phyloP scores from a whole-genome alignment of 2,888 invertebrate genomes.

The Phasia obesa region DNA sequence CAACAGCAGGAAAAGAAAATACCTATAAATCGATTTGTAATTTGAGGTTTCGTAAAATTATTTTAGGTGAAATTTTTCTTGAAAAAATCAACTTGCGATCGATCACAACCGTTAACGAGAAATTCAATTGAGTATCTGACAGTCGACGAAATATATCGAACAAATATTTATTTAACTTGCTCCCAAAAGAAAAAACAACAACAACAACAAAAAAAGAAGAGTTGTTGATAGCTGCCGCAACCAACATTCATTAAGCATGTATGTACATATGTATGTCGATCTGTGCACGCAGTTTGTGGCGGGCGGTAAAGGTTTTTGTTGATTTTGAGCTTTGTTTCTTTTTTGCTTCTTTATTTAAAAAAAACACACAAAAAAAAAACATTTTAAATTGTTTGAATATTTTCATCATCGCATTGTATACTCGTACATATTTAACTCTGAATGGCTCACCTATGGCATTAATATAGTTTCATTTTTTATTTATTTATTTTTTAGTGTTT shows the following conservation, averaged over 20 bases:
- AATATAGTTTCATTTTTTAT: background rate
- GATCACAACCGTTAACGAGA: conserved; percentile 59
- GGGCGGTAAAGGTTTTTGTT: background rate
- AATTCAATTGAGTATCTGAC: conserved; percentile 66
- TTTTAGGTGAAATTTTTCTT: background rate
- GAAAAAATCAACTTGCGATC: conserved; percentile 46
- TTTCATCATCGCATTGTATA: background rate
- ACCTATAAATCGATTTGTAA: conserved; percentile 9
- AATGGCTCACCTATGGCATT: background rate
- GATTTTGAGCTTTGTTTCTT: background rate
- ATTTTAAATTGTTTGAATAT: background rate
- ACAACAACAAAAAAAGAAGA: conserved; percentile 17
- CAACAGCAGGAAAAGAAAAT: conserved; percentile 18
- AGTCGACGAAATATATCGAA: conserved; percentile 31
- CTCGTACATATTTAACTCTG: too few relatives aligned
- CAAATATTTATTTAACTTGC: conserved; percentile 49
- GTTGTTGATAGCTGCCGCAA: background rate
- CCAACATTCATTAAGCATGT: background rate
- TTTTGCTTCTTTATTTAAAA: background rate
- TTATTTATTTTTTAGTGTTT: background rate
- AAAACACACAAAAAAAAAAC: background rate
- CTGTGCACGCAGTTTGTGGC: background rate
- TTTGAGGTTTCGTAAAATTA: conserved; percentile 8
- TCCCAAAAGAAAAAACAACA: conserved; percentile 27
- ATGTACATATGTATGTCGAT: background rate